These are phyloP conservation scores for Cydia amplana DNA, from an alignment of 1,140 invertebrate genomes.

Conservation along the genomic window DNA sequence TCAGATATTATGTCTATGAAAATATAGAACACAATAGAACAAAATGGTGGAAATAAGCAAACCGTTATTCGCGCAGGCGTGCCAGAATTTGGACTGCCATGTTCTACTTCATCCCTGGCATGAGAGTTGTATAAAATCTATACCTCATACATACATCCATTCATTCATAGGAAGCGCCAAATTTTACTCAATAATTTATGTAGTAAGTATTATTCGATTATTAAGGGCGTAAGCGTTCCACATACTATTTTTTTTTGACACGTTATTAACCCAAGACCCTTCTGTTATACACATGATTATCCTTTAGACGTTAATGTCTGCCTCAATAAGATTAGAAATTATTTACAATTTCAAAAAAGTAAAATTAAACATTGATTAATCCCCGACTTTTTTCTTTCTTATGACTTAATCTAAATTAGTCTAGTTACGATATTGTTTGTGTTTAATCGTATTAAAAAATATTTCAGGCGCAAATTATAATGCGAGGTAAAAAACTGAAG, in stretches of 20 bases:
- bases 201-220: conserved; percentile 40
- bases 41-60: conserved; percentile 68
- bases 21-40: background rate
- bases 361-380: too few relatives aligned
- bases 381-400: too few relatives aligned
- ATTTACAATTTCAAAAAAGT: too few relatives aligned
- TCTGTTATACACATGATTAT: too few relatives aligned
- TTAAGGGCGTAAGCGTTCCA: too few relatives aligned
- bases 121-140: conserved; percentile 46
- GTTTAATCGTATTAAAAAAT: too few relatives aligned
- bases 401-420: too few relatives aligned
- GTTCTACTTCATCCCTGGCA: conserved; percentile 58
- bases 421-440: too few relatives aligned
- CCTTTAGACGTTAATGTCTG: too few relatives aligned
- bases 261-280: too few relatives aligned
- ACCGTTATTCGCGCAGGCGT: conserved; percentile 53
- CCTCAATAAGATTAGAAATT: too few relatives aligned
- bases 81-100: conserved; percentile 47
- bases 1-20: background rate
- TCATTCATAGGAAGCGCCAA: conserved; percentile 58
- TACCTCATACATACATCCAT: conserved; percentile 39
- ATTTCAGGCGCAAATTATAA: conserved; percentile 60
- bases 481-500: conserved; percentile 56
- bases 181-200: conserved; percentile 59
- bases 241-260: too few relatives aligned